Evolutionary conservation across 2,888 invertebrate species (phyloP).

Genomic region (Proisotoma minuta): DNA sequence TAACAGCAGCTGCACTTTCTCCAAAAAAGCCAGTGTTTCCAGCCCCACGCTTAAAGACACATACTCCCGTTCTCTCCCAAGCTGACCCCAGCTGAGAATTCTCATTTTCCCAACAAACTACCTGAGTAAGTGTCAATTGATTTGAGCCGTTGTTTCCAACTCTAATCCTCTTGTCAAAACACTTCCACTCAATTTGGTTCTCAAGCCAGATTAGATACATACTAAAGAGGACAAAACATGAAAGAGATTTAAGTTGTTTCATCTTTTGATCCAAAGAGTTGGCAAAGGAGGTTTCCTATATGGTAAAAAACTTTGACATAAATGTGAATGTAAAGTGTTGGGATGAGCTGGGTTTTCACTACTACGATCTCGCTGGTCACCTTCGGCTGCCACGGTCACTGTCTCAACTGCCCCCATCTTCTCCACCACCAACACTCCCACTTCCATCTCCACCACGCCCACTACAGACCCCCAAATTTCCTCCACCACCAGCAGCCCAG

Average conservation of each 20-base stretch:
- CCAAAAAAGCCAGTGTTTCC: not conserved
- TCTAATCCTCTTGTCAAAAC: too few relatives aligned
- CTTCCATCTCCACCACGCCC: not conserved
- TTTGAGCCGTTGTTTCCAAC: too few relatives aligned
- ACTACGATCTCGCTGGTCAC: not conserved
- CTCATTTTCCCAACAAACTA: too few relatives aligned
- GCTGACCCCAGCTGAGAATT: not conserved
- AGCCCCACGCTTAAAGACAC: not conserved
- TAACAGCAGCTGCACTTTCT: constrained; percentile 2
- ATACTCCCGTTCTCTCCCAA: not conserved
- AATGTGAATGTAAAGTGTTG: too few relatives aligned
- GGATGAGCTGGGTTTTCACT: not conserved
- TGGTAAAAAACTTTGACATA: too few relatives aligned
- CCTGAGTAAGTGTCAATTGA: too few relatives aligned
- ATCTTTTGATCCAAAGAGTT: too few relatives aligned
- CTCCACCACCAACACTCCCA: not conserved
- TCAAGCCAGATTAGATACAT: too few relatives aligned
- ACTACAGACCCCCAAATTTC: not conserved
- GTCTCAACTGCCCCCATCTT: not conserved
- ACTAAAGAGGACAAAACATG: too few relatives aligned
- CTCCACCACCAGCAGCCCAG: not conserved
- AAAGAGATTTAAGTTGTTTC: too few relatives aligned
- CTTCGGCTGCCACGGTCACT: not conserved
- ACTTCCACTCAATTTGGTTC: too few relatives aligned
- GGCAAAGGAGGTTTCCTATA: too few relatives aligned